Evolutionary conservation across 2,888 invertebrate genomes (phyloP).

Genomic region (Diarsia dahlii): DNA sequence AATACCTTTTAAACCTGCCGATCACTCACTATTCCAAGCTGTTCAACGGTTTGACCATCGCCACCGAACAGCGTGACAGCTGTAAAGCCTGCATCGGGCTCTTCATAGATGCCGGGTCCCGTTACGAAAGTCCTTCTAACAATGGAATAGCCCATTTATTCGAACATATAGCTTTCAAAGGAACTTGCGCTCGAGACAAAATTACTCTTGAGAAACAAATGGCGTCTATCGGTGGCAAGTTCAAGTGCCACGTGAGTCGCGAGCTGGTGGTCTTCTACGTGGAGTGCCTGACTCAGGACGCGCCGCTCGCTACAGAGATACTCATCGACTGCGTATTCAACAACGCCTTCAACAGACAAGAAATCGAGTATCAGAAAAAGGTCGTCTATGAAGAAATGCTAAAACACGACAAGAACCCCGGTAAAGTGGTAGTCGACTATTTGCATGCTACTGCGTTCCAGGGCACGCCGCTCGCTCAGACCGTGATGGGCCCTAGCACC

Average conservation of each 20-base stretch:
- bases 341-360: slow-evolving; percentile 85
- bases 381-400: slow-evolving; percentile 81
- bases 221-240: slow-evolving; percentile 97
- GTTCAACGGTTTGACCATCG: slow-evolving; percentile 96
- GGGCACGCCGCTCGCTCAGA: slow-evolving; percentile 82
- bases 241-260: slow-evolving; percentile 98
- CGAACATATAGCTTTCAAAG: slow-evolving; percentile 83
- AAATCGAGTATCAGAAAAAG: slow-evolving; percentile 80
- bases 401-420: slow-evolving; percentile 77
- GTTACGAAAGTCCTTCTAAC: slow-evolving; percentile 77
- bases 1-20: slow-evolving; percentile 92
- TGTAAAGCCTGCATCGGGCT: slow-evolving; percentile 84
- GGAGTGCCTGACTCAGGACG: slow-evolving; percentile 96
- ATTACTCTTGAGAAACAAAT: slow-evolving; percentile 97
- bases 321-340: slow-evolving; percentile 98
- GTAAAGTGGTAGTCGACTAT: slow-evolving; percentile 81
- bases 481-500: slow-evolving; percentile 92
- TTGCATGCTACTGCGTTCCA: slow-evolving; percentile 86
- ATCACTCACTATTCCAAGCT: slow-evolving; percentile 94
- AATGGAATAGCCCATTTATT: slow-evolving; percentile 85
- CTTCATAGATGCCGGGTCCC: slow-evolving; percentile 80
- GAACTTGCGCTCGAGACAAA: slow-evolving; percentile 95
- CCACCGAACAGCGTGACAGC: slow-evolving; percentile 97
- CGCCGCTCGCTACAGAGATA: slow-evolving; percentile 97
- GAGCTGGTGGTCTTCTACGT: slow-evolving; percentile 99